These are phyloP conservation scores for Muraenolepis orangiensis DNA, from an alignment of 2,797 vertebrate genomes.

Conservation along the genomic window DNA sequence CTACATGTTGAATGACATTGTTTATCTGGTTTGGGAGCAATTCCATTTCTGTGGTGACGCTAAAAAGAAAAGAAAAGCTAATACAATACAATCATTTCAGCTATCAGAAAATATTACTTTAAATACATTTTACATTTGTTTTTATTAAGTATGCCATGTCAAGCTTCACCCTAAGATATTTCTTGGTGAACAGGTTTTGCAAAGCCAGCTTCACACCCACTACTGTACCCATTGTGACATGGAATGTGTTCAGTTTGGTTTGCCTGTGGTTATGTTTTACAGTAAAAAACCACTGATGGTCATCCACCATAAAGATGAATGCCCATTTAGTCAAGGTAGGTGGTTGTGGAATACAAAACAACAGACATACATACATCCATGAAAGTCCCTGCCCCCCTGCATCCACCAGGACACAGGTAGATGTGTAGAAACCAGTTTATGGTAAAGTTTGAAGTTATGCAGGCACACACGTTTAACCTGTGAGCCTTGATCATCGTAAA, in stretches of 20 bases:
- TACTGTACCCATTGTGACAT: constrained; percentile 33
- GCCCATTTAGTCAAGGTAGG: constrained; percentile 67
- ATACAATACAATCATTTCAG: not conserved
- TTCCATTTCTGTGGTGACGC: not conserved
- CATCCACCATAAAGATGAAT: constrained; percentile 68
- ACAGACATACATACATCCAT: not conserved
- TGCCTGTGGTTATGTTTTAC: constrained; percentile 19
- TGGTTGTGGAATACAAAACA: not conserved
- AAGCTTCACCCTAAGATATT: not conserved
- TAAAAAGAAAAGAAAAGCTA: not conserved
- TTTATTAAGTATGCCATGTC: not conserved
- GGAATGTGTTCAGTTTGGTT: constrained; percentile 32
- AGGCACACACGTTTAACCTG: too few species aligned
- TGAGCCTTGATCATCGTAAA: too few species aligned
- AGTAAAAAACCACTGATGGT: constrained; percentile 75
- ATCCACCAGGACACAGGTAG: too few species aligned
- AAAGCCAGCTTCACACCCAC: constrained; percentile 27
- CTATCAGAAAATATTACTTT: too few species aligned
- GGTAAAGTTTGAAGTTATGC: too few species aligned
- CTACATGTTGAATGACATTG: not conserved
- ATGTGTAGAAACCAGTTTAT: too few species aligned
- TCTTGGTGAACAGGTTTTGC: constrained; percentile 5
- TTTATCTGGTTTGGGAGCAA: not conserved
- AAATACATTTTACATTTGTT: not conserved
- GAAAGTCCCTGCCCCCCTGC: too few species aligned